Evolutionary conservation across 2,888 invertebrate genomes (phyloP), one percentile per base, ranked within the genome.

Genomic region (Noctua janthe): DNA sequence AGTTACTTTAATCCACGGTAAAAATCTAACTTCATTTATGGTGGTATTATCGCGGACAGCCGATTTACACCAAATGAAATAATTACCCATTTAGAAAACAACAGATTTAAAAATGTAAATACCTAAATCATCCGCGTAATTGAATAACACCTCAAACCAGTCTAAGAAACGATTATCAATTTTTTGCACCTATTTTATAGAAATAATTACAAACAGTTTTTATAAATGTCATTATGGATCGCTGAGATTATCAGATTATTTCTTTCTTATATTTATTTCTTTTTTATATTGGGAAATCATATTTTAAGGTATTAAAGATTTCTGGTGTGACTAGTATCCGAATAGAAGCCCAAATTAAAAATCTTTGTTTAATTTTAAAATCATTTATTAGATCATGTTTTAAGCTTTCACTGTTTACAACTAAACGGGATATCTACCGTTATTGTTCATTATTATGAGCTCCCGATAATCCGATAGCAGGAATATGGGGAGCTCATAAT

Each of bases 161-260:
- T 70, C 13, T 35, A 2, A 64, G 4, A 20, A 6, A 11, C 35
- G 7, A 70, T 62, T 6, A 66, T 15, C 23, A 29, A 43, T 23
- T 62, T 13, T 49, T 49, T 47, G 23, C 23, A 43, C 5, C 39
- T 20, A 56, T 8, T 56, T n/a, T 29, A 47, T 23, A 2, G 4
- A 73, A 20, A 29, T 73, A 43, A 73, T 59, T 64, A n/a, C 47
- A 69, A 47, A 70, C 11, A 29, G 7, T 49, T 49, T 70, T 47
- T 43, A 39, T 51, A 51, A 39, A 4, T 29, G 15, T 62, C n/a
- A 2, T 29, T 35, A 8, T 43, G 47, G 43, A 20, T 23, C 11
- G 17, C 35, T 56, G 66, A 56, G 78, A 67, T 78, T 78, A 67
- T 35, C 66, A 20, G 17, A 78, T 56, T 78, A 78, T 59, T n/a